Evolutionary conservation across 2,888 invertebrate genomes (phyloP), one percentile per base, ranked within the genome.

Genomic region (Eupithecia vulgata): DNA sequence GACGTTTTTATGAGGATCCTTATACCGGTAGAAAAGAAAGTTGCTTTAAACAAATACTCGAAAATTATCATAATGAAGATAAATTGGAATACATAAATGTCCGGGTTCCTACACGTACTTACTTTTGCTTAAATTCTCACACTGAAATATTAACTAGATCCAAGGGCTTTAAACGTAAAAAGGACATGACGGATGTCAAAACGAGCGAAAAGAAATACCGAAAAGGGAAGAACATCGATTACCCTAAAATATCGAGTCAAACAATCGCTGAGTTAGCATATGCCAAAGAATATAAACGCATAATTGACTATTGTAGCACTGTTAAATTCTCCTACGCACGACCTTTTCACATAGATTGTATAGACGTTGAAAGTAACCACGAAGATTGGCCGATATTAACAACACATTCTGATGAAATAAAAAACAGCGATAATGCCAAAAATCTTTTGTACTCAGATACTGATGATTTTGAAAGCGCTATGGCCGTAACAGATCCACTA

Each of bases 221-320:
- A 77, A 92, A 92, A 83, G 86, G 90, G 6, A 94, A 91, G 84
- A 88, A 91, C 77, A 94, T 94, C 70, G 91, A 94, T 77, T 83
- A 84, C 72, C 87, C 90, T 8, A 93, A 89, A 85, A 78, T 87
- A 52, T 86, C 83, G 0, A 61, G 76, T 7, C 57, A 81, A 68
- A 73, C 84, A 37, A 84, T 87, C 34, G 69, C 73, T 30, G 85
- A 89, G 5, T 84, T 82, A 5, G 83, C 85, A 1, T 93, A 91
- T 77, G 70, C 78, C 25, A 89, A 87, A 80, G 91, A 94, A 80
- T 93, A 87, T 76, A 88, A 87, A 78, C 78, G 79, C 35, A 77
- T 93, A 5, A 81, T 90, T 34, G 85, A 91, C 75, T 94, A 94
- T 81, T 88, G 84, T 64, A 90, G 84, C 71, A 84, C 91, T 6